Base-by-base conservation (phyloP, 35 echinoderm and acorn worm species). In the Chiridota heheva region DNA sequence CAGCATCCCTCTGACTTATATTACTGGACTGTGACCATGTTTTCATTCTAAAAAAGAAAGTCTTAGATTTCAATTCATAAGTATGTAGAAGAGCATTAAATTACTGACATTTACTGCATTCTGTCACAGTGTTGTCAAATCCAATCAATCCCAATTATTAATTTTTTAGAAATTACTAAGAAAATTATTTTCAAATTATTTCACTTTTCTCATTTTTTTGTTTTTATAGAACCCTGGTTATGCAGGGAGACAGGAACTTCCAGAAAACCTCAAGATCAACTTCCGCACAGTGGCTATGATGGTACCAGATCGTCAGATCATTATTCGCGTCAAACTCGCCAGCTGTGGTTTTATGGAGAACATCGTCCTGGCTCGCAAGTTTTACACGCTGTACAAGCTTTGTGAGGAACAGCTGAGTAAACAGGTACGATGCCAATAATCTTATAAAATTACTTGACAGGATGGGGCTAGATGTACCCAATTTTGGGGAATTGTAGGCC, bases 261-360 rank as follows among this genome's bases (percentile, higher is more conserved):
- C 93, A 0, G 93, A 96, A 73, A 96, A 96, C 48, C 69, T 96
- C 40, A 96, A 96, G 71, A 96, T 96, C 78, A 96, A 96, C 53
- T 96, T 96, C 80, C 66, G 92, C 36, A 96, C 87, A 16, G 93
- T 96, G 5, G 93, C 93, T n/a, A 96, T 96, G 93, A 96, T 96
- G 93, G 93, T 96, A 20, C 93, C 92, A 20, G 93, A 96, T 58
- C 65, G 93, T 25, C 93, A 96, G 83, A 96, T 96, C 76, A 96
- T 96, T 35, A 96, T 96, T 47, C 92, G 93, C 66, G 93, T 96
- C 72, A 96, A 96, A 53, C 88, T 96, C 1, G 92, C 92, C 25
- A 96, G 93, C 64, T 91, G 93, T 77, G 87, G 93, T 84, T 96
- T 96, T 72, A 86, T 90, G 87, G 87, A 96, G 43, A 96, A 96